Base-by-base conservation (phyloP, 2,888 invertebrate species). In the Allygus modestus region DNA sequence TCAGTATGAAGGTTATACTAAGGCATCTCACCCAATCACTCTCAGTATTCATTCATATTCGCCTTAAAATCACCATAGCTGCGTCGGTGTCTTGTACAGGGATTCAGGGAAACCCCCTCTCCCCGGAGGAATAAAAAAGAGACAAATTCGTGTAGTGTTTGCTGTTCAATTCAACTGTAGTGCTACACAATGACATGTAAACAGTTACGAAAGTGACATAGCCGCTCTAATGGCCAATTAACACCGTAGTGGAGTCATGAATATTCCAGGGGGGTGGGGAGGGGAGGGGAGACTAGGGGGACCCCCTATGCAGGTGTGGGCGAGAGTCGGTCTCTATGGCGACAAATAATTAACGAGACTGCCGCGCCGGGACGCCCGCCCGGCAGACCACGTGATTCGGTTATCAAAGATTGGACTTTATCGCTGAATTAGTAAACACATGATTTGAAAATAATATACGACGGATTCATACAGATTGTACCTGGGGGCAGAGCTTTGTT, bases 321-420 rank as follows among this genome's bases (percentile, higher is more conserved):
- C n/a, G 37, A 1, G 69, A 33, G 69, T 31, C 28, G 37, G 71
- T 71, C 71, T 71, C 71, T 71, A 71, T 71, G 71, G 71, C 20
- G 41, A 71, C 71, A 23, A 71, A 71, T 71, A 71, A 71, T 71
- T 33, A 1, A 71, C 23, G 41, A 41, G 31, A n/a, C 33, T 28
- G 31, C 69, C 31, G 12, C 11, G 11, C 61, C 17, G 28, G 4
- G 17, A n/a, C 26, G 31, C 69, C 33, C 17, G 17, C 7, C 20
- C 58, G 15, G 58, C 12, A 23, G 12, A 65, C 65, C 65, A 2
- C 31, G 31, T 65, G 65, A 65, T 65, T 65, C 31, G 65, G 28
- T 65, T 20, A 65, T 65, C 65, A 65, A 5, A 23, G 7, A 15
- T 28, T 4, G 58, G 23, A 0, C 31, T 65, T 65, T 15, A 65